A percentile compares a stretch with the other conserved stretches of the same genome.
phyloP scores from a whole-genome alignment of 2,888 invertebrate species.

The Bruchidius siliquastri region DNA sequence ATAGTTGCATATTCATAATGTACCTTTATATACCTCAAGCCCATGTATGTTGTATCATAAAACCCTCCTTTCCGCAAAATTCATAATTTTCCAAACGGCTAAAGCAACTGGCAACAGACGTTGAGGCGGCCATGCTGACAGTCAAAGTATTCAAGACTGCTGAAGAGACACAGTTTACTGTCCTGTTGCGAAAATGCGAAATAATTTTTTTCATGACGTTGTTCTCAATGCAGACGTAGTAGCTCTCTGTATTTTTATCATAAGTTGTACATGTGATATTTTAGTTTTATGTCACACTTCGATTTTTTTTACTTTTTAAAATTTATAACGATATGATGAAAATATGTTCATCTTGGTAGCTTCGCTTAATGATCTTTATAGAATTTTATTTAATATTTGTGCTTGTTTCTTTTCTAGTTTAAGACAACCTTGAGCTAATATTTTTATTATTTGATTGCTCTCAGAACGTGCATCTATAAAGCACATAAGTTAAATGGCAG shows the following conservation, averaged over 20 bases:
- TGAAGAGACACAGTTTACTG: conserved; percentile 21
- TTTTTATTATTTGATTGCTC: too few species aligned
- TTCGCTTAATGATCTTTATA: too few species aligned
- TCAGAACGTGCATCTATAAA: too few species aligned
- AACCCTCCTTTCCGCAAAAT: background rate
- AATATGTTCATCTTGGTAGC: too few species aligned
- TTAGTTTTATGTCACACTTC: too few species aligned
- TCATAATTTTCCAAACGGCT: conserved; percentile 21
- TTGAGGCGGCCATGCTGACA: conserved; percentile 55
- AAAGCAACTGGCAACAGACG: conserved; percentile 36
- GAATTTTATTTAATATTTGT: too few species aligned
- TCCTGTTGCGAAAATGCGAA: background rate
- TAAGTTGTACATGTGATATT: too few species aligned
- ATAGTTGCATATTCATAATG: background rate
- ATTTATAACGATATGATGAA: too few species aligned
- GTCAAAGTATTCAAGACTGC: conserved; percentile 58
- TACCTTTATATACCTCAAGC: background rate
- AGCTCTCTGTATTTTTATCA: background rate
- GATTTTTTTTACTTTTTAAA: too few species aligned
- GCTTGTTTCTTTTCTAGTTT: too few species aligned
- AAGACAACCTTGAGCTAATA: too few species aligned
- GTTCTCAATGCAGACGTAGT: background rate
- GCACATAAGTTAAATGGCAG: too few species aligned
- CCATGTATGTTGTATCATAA: background rate
- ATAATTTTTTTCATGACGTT: background rate